Percentiles rank a stretch among this genome's conserved stretches.
phyloP scores from a whole-genome alignment of 2,888 invertebrate genomes.

The Heliothis peltigera region DNA sequence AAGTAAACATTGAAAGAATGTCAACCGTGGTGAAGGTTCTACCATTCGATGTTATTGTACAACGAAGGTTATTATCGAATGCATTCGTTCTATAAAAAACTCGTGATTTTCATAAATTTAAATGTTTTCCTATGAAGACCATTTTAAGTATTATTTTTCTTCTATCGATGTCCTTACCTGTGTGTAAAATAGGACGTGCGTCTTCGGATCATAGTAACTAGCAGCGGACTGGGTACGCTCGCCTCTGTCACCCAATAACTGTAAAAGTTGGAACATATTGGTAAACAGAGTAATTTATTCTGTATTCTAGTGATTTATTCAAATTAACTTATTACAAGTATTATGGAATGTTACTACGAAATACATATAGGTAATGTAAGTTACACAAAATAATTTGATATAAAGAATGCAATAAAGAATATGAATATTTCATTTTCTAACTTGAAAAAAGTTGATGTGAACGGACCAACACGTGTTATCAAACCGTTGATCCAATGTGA shows the following conservation, averaged over 20 bases:
- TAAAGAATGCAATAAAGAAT: no score
- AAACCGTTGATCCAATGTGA: slow-evolving; percentile 23
- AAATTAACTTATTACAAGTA: no score
- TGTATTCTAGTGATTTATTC: no score
- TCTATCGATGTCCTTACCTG: slow-evolving; percentile 83
- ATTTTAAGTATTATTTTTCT: neutral
- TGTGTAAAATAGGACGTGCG: slow-evolving; percentile 93
- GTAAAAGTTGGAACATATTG: slow-evolving; percentile 56
- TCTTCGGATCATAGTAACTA: slow-evolving; percentile 92
- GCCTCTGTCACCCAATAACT: slow-evolving; percentile 93
- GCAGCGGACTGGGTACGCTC: slow-evolving; percentile 93
- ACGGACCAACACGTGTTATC: slow-evolving; percentile 12
- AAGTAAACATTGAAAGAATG: slow-evolving; percentile 51
- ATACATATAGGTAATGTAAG: no score
- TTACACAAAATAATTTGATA: no score
- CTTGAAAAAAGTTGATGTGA: slow-evolving; percentile 8
- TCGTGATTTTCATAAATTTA: slow-evolving; percentile 12
- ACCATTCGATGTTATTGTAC: slow-evolving; percentile 50
- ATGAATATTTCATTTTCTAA: no score
- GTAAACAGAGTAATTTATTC: neutral
- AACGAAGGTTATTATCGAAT: slow-evolving; percentile 52
- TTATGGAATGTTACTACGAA: no score
- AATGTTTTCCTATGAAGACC: neutral
- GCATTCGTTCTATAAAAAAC: slow-evolving; percentile 15
- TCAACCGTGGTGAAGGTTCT: slow-evolving; percentile 48